phyloP scores from a whole-genome alignment of 1,140 invertebrate species.

The Brachionus angularis region DNA sequence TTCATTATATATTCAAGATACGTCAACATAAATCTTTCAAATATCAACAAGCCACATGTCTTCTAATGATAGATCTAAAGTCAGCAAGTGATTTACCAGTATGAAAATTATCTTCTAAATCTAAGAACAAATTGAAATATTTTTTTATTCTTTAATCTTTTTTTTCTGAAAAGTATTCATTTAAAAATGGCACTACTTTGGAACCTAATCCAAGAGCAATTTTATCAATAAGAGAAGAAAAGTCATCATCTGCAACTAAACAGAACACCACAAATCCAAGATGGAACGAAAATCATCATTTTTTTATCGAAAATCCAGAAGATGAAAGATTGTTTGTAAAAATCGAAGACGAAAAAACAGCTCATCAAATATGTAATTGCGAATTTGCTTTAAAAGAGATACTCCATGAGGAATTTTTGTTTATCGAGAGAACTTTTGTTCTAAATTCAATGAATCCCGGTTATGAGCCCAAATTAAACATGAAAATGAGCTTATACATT shows the following conservation, averaged over 20 bases:
- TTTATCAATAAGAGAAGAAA: slow-evolving; percentile 52
- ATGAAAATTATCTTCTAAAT: slow-evolving; percentile 54
- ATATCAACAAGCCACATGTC: slow-evolving; percentile 47
- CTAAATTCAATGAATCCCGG: not conserved
- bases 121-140: slow-evolving; percentile 22
- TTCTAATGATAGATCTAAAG: slow-evolving; percentile 79
- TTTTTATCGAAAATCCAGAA: slow-evolving; percentile 81
- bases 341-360: slow-evolving; percentile 20
- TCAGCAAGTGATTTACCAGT: slow-evolving; percentile 83
- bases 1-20: slow-evolving; percentile 66
- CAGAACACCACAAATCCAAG: slow-evolving; percentile 61
- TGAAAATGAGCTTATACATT: not conserved
- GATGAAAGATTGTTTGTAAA: slow-evolving; percentile 67
- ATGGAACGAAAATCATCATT: slow-evolving; percentile 73
- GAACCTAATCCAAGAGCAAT: slow-evolving; percentile 56
- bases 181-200: slow-evolving; percentile 45
- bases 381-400: slow-evolving; percentile 2
- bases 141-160: not conserved
- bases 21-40: slow-evolving; percentile 48
- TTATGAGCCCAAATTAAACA: slow-evolving; percentile 24
- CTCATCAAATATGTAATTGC: slow-evolving; percentile 7
- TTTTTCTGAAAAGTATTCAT: not conserved
- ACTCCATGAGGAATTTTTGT: slow-evolving; percentile 1
- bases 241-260: slow-evolving; percentile 49
- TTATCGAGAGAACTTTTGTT: slow-evolving; percentile 2